Evolutionary conservation across 2,888 invertebrate species (phyloP).

Genomic region (Tromatobia lineatoria): DNA sequence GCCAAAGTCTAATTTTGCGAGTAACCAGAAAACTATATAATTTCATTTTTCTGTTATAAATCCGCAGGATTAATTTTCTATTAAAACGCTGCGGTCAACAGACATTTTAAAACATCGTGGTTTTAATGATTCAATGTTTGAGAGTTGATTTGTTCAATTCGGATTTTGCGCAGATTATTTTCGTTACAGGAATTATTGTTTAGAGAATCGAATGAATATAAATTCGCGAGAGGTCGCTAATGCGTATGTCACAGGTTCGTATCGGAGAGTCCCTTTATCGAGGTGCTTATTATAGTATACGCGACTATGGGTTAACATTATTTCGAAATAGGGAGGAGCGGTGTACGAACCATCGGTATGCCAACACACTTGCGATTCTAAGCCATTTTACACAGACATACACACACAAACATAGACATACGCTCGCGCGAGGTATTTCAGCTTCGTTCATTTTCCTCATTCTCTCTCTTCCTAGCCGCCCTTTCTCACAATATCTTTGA

Average conservation of each 20-base stretch:
- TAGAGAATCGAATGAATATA: constrained; percentile 31
- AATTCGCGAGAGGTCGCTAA: constrained; percentile 54
- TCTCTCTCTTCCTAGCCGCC: constrained; percentile 30
- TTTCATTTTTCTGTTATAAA: not conserved
- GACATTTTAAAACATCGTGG: not conserved
- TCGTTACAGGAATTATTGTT: constrained; percentile 8
- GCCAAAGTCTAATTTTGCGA: not conserved
- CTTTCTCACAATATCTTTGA: constrained; percentile 52
- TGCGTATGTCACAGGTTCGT: constrained; percentile 44
- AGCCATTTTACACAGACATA: constrained; percentile 48
- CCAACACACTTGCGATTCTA: constrained; percentile 53
- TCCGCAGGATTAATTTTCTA: not conserved
- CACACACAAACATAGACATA: constrained; percentile 38
- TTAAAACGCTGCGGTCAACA: not conserved
- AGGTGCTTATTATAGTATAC: constrained; percentile 58
- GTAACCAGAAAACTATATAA: not conserved
- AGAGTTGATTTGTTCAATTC: constrained; percentile 20
- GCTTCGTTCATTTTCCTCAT: constrained; percentile 36
- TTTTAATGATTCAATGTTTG: not conserved
- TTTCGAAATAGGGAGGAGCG: constrained; percentile 35
- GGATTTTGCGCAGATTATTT: constrained; percentile 19
- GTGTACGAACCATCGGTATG: constrained; percentile 37
- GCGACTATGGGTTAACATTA: constrained; percentile 37
- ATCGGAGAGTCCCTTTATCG: constrained; percentile 55
- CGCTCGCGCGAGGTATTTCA: constrained; percentile 34